A percentile compares a stretch with the other conserved stretches of the same genome.
Conservation (phyloP, 2,888 invertebrate species). For the Chesias legatella region DNA sequence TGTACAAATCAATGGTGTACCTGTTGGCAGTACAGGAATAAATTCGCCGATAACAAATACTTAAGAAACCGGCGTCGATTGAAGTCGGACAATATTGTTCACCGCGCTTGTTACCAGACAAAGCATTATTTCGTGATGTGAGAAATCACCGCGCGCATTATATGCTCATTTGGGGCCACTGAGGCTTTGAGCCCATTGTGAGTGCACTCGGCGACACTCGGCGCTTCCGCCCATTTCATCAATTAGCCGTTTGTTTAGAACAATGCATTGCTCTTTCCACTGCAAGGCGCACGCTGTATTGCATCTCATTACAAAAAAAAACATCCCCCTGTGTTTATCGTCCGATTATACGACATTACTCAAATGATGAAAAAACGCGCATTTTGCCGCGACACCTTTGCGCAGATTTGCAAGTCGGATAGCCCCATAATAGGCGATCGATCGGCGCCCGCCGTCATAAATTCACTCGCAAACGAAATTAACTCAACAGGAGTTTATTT, state of each 20-base stretch:
- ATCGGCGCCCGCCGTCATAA: conserved; percentile 39
- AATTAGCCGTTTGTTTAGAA: conserved; percentile 54
- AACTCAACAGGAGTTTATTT: conserved; percentile 65
- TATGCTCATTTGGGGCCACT: conserved; percentile 59
- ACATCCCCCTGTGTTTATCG: conserved; percentile 7
- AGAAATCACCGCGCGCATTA: conserved; percentile 51
- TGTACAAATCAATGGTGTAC: no score
- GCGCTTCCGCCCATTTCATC: conserved; percentile 55
- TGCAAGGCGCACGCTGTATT: background rate
- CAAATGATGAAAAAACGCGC: conserved; percentile 19
- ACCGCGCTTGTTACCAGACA: conserved; percentile 47
- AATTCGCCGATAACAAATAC: conserved; percentile 28
- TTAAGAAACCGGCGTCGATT: conserved; percentile 63
- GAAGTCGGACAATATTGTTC: conserved; percentile 50
- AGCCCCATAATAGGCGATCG: conserved; percentile 36
- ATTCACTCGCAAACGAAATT: conserved; percentile 58
- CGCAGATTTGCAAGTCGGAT: conserved; percentile 32
- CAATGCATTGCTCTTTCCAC: conserved; percentile 18
- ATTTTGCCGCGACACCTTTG: conserved; percentile 20
- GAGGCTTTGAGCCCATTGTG: conserved; percentile 37
- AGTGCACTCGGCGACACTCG: conserved; percentile 54
- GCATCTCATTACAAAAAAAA: conserved; percentile 16
- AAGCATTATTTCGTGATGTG: conserved; percentile 56
- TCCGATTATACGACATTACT: conserved; percentile 22
- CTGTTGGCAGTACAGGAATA: no score